Base-by-base conservation (phyloP, 2,113 vertebrate genomes). In the Polypterus senegalus region DNA sequence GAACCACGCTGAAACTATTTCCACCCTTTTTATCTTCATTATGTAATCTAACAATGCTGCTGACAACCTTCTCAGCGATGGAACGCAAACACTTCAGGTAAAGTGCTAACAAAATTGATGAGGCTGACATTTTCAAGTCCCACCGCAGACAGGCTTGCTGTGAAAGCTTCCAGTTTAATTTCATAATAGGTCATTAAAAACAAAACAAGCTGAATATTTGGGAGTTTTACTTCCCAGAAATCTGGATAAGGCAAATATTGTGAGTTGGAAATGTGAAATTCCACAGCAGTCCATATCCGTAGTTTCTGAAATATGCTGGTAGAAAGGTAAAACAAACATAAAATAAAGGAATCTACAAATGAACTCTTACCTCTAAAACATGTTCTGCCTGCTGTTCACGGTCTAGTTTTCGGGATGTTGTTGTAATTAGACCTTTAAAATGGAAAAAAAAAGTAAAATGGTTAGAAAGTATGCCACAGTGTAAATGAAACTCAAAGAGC, bases 321-420 rank as follows among this genome's bases (percentile, higher is more conserved):
- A 27, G 27, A 27, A 27, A 27, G 27, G 27, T 27, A 27, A 27
- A 3, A 58, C 46, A 45, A 10, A 49, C 7, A 6, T 11, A 60
- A 60, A 48, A 5, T 4, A 49, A 43, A 43, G 9, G 55, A 27
- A 27, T 27, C 27, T 27, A 2, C 27, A 27, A 27, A 27, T 27
- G 27, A 27, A 27, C 44, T 11, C 77, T 88, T 77, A 97, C 95
- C 91, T 98, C 94, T 49, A 97, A 79, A 70, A 94, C 89, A 61
- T 98, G 95, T 62, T 98, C 95, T 49, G 88, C 83, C 75, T 98
- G 95, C 73, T 96, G 94, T 59, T 98, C 95, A 3, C 94, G 88
- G 74, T 98, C 95, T 79, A 98, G 65, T 81, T 91, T 98, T 69
- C 92, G 88, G 59, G 92, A 87, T 0, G 95, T 98, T 57, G 94